Evolutionary conservation across 2,888 invertebrate genomes (phyloP).

Genomic region (Dasysyrphus tricinctus): DNA sequence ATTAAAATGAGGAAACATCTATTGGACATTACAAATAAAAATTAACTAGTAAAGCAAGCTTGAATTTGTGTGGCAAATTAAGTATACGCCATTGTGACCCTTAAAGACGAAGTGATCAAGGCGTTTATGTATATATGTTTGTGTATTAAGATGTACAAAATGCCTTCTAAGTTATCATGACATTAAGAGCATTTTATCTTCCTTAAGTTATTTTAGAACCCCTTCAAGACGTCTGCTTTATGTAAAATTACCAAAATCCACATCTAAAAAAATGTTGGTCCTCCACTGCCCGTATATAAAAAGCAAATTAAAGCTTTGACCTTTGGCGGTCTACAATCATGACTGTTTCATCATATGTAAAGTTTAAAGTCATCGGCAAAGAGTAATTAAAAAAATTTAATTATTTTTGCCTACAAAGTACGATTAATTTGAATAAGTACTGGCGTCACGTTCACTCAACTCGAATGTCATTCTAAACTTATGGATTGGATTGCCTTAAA

Average conservation of each 20-base stretch:
- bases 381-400: too few species aligned
- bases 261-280: too few species aligned
- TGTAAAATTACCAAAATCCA: not conserved
- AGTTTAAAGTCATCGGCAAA: slow-evolving; percentile 17
- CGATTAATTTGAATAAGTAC: slow-evolving; percentile 2
- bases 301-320: slow-evolving; percentile 22
- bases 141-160: too few species aligned
- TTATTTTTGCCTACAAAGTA: too few species aligned
- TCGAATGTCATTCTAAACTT: slow-evolving; percentile 46
- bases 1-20: too few species aligned
- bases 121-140: too few species aligned
- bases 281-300: slow-evolving; percentile 1
- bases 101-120: too few species aligned
- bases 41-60: too few species aligned
- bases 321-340: slow-evolving; percentile 21
- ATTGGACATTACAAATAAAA: too few species aligned
- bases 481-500: slow-evolving; percentile 63
- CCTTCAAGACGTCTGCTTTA: not conserved
- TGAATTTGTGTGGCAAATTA: too few species aligned
- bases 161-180: too few species aligned
- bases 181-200: not conserved
- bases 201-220: not conserved
- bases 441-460: slow-evolving; percentile 66
- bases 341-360: not conserved
- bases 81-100: too few species aligned